Base-by-base conservation (phyloP, 2,113 vertebrate genomes). In the Nesoenas mayeri region DNA sequence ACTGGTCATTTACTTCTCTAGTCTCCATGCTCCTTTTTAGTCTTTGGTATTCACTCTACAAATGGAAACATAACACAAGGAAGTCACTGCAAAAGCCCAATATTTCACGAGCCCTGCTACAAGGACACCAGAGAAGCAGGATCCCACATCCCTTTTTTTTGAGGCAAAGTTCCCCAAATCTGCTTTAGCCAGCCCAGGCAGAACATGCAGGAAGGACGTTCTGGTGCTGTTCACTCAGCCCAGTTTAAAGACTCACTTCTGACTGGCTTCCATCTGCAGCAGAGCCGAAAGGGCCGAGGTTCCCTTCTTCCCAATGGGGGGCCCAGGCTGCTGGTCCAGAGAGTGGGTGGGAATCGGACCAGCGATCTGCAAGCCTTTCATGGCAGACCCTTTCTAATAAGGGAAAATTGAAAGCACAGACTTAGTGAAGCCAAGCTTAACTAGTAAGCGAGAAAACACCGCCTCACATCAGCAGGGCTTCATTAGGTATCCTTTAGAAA, bases 211-310 rank as follows among this genome's bases (percentile, higher is more conserved):
- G 25, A 85, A 85, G 17, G 28, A 77, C 8, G n/a, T 28, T 66
- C 22, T 11, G 31, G 36, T 9, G 61, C 29, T 56, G 32, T 38
- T 61, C 65, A 62, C 40, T 53, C 28, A 60, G 65, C 19, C 34
- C 5, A 16, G 25, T 4, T 58, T 1, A 73, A 47, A 58, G 32
- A 98, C 99, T 99, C 97, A 99, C 99, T 99, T 99, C 89, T 99
- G 99, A 97, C 97, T 99, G 96, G 99, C 99, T 72, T 99, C 99
- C 98, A 99, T 98, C 96, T 99, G 99, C 94, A 99, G 96, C 86
- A 99, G 96, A 26, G 99, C 99, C 2, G 99, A 98, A 24, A 99
- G 97, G 1, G 98, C 99, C 0, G 99, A 99, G 1, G 99, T 99
- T 72, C 99, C 99, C 91, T 99, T 99, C 96, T 99, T 99, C 61